Evolutionary conservation across 2,797 vertebrate genomes (phyloP).

Genomic region (Valencia hispanica): DNA sequence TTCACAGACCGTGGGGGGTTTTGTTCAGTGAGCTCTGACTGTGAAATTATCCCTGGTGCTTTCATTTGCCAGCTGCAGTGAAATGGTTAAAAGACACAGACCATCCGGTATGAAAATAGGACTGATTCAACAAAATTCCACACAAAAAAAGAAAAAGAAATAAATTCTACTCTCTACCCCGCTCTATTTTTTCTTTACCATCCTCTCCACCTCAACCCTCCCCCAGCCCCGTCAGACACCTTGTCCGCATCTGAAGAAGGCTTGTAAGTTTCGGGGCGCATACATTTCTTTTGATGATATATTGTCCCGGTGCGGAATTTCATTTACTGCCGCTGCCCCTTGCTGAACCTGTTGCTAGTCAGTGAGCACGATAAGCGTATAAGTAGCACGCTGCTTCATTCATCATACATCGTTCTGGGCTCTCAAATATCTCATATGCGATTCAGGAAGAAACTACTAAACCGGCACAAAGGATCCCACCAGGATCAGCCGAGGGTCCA

Average conservation of each 20-base stretch:
- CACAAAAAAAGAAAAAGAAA: conserved; percentile 39
- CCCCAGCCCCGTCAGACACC: conserved; percentile 88
- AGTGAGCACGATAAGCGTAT: conserved; percentile 98
- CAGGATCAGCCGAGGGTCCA: conserved; percentile 76
- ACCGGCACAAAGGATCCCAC: conserved; percentile 83
- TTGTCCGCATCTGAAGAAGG: conserved; percentile 90
- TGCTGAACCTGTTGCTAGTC: conserved; percentile 99
- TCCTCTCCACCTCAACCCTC: conserved; percentile 78
- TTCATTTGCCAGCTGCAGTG: conserved; percentile 77
- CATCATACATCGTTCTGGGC: conserved; percentile 98
- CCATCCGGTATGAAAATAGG: conserved; percentile 88
- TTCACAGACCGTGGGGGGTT: conserved; percentile 65
- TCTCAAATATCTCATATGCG: conserved; percentile 95
- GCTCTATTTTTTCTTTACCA: conserved; percentile 53
- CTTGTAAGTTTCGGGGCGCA: conserved; percentile 91
- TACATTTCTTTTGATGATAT: conserved; percentile 99
- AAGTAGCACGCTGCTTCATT: conserved; percentile 98
- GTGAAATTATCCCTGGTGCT: conserved; percentile 79
- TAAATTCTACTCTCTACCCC: conserved; percentile 51
- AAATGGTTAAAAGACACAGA: conserved; percentile 86
- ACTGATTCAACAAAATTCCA: conserved; percentile 87
- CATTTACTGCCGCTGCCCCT: conserved; percentile 99
- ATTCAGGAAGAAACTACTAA: conserved; percentile 90
- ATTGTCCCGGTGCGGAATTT: conserved; percentile 99
- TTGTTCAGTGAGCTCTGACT: conserved; percentile 77